Conservation (phyloP, 2,888 invertebrate species). For the Drosophila imparisetae region DNA sequence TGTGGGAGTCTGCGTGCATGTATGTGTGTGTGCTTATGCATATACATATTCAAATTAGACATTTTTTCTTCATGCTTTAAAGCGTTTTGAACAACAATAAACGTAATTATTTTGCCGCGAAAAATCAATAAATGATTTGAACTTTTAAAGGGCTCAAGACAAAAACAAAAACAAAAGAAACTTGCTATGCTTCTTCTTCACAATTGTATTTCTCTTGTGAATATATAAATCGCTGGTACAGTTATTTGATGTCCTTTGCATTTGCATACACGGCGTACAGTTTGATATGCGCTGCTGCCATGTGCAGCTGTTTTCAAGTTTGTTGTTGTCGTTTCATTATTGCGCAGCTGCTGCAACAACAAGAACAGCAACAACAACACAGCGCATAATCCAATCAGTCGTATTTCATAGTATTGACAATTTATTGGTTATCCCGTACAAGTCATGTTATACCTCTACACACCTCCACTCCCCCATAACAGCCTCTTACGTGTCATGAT, state of each 20-base stretch:
- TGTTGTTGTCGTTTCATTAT: slow-evolving; percentile 46
- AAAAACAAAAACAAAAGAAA: background rate
- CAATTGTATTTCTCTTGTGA: slow-evolving; percentile 3
- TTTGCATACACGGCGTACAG: slow-evolving; percentile 44
- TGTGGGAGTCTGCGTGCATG: slow-evolving; percentile 38
- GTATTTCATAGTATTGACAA: slow-evolving; percentile 18
- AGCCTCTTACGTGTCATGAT: slow-evolving; percentile 22
- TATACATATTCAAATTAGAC: slow-evolving; percentile 38
- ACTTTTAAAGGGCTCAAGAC: slow-evolving; percentile 7
- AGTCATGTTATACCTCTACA: background rate
- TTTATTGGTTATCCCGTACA: slow-evolving; percentile 27
- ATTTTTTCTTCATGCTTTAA: slow-evolving; percentile 24
- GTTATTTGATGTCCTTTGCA: slow-evolving; percentile 42
- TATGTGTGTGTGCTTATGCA: slow-evolving; percentile 17
- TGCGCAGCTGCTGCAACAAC: slow-evolving; percentile 67
- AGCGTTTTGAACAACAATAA: slow-evolving; percentile 22
- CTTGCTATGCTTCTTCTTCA: background rate
- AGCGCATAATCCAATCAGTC: slow-evolving; percentile 46
- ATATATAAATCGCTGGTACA: slow-evolving; percentile 48
- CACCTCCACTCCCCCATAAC: background rate
- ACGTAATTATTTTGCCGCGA: slow-evolving; percentile 41
- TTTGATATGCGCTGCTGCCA: slow-evolving; percentile 42
- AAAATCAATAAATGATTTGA: slow-evolving; percentile 65
- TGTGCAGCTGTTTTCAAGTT: slow-evolving; percentile 72
- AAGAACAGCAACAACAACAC: slow-evolving; percentile 11